Base-by-base conservation (phyloP, 2,113 vertebrate species). In the Monopterus albus region DNA sequence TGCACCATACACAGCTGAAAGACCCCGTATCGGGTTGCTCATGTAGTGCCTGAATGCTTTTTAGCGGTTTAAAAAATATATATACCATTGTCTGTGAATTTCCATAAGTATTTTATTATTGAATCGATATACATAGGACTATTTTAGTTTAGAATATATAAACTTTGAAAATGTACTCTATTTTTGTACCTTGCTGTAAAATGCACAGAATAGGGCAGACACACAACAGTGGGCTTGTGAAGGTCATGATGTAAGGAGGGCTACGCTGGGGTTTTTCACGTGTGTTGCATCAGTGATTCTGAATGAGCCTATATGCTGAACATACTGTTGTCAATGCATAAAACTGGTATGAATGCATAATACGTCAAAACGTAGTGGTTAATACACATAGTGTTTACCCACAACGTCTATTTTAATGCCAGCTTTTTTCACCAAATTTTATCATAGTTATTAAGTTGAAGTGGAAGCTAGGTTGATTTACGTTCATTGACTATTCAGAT, bases 211-310 rank as follows among this genome's bases (percentile, higher is more conserved):
- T 0, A 21, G 74, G 84, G 11, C 90, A 75, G 60, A 6, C 8
- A 14, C 20, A 58, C n/a, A 7, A 31, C 13, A 69, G 56, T 85
- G 83, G 65, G 51, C 70, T 70, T 70, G 61, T 92, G 91, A 92
- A 92, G 91, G 91, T 92, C 91, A 91, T 79, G 79, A 82, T 86
- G 83, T 85, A 88, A 91, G 38, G 2, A 28, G 7, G 55, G 63
- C 20, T 45, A 35, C 20, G 50, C 12, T 1, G 13, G 20, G 28
- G n/a, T n/a, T 12, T 85, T 81, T 86, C 72, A 74, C 63, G 49
- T 78, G 55, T 31, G 55, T 89, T 89, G 78, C 89, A 59, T 89
- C 85, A 91, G 64, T 9, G 74, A 72, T 59, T 46, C 57, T 62
- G 14, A n/a, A n/a, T n/a, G n/a, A n/a, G n/a, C n/a, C n/a, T n/a